Conservation (phyloP, 2,797 vertebrate species). For the Sebastolobus altivelis region DNA sequence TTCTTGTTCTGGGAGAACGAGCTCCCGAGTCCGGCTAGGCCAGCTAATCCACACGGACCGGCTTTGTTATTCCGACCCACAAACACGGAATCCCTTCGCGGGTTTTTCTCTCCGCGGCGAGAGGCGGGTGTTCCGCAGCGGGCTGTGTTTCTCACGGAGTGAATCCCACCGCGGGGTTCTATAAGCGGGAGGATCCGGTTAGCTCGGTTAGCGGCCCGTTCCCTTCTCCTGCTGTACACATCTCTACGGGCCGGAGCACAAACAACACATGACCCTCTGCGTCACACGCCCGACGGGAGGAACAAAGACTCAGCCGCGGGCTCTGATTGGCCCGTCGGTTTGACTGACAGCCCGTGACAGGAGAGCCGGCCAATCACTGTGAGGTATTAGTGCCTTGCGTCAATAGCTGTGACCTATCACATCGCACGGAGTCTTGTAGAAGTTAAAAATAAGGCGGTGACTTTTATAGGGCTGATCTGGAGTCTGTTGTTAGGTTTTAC, state of each 20-base stretch:
- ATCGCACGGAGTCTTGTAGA: conserved; percentile 56
- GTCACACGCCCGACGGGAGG: conserved; percentile 74
- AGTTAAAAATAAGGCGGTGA: conserved; percentile 64
- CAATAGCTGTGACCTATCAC: conserved; percentile 68
- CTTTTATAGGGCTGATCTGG: conserved; percentile 39
- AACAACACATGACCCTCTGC: conserved; percentile 92
- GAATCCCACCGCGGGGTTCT: conserved; percentile 76
- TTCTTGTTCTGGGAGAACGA: conserved; percentile 82
- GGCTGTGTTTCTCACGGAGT: conserved; percentile 61
- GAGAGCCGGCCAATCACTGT: conserved; percentile 25
- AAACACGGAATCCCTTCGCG: conserved; percentile 2
- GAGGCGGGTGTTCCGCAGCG: conserved; percentile 42
- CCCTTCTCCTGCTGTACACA: conserved; percentile 83
- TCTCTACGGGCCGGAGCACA: conserved; percentile 89
- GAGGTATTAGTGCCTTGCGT: conserved; percentile 53
- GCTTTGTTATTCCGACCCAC: conserved; percentile 56
- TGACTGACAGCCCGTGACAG: conserved; percentile 26
- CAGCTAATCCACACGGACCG: conserved; percentile 72
- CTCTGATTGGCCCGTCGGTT: conserved; percentile 58
- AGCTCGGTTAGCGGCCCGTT: conserved; percentile 81
- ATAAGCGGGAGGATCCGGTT: conserved; percentile 79
- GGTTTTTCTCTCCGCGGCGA: conserved; percentile 6
- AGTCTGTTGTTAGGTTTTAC: conserved; percentile 27
- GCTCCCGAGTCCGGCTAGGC: conserved; percentile 81
- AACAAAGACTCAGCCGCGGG: background rate